A percentile compares a stretch with the other conserved stretches of the same genome.
These are phyloP conservation scores for Nemotelus pantherinus DNA, from an alignment of 2,888 invertebrate species.

Conservation along the genomic window DNA sequence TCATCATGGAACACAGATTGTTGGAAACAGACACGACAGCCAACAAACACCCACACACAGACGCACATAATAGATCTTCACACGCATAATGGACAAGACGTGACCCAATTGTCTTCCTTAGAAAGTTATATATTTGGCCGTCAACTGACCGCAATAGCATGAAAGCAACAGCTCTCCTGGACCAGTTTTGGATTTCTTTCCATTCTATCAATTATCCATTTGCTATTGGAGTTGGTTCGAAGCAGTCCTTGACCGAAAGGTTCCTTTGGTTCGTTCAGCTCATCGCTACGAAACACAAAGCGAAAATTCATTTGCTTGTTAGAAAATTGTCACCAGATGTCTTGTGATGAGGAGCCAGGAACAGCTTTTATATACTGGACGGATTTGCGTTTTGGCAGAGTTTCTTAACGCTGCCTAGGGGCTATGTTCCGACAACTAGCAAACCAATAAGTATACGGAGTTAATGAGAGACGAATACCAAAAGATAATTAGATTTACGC, in stretches of 20 bases:
- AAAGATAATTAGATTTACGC: not conserved
- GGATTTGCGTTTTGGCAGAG: too few relatives aligned
- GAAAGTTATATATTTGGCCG: constrained; percentile 29
- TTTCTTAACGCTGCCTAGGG: not conserved
- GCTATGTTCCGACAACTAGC: not conserved
- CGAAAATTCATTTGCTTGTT: constrained; percentile 18
- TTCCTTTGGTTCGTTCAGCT: not conserved
- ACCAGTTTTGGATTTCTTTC: not conserved
- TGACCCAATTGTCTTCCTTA: constrained; percentile 26
- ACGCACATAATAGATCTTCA: constrained; percentile 17
- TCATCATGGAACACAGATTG: constrained; percentile 31
- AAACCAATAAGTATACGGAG: not conserved
- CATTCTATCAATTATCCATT: constrained; percentile 19
- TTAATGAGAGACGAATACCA: not conserved
- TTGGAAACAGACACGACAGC: not conserved
- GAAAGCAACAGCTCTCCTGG: not conserved
- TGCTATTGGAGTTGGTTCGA: not conserved
- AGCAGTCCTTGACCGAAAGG: constrained; percentile 4
- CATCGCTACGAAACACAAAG: not conserved
- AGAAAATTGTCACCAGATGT: constrained; percentile 14
- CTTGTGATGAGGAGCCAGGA: not conserved
- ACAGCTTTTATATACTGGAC: too few relatives aligned
- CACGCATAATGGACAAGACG: constrained; percentile 36
- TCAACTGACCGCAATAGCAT: not conserved
- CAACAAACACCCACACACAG: not conserved